Evolutionary conservation across 2,797 vertebrate species (phyloP), one percentile per base, ranked within the genome.

Genomic region (Otolemur crassicaudatus): DNA sequence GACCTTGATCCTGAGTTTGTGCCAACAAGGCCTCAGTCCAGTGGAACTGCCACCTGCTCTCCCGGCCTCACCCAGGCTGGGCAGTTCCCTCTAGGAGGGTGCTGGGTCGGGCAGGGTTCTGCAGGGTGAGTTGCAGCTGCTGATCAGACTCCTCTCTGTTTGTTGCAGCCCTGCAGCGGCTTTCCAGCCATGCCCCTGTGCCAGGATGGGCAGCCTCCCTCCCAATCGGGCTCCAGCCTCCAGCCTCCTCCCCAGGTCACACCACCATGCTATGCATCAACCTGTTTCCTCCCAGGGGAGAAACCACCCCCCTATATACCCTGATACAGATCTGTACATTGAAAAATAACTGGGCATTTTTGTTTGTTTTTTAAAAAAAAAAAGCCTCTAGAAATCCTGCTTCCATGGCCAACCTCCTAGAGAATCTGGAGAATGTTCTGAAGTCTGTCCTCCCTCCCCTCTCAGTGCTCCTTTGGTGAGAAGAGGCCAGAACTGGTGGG

Each of bases 271-370:
- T 99, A 99, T 6, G 97, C 98, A 65, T 98, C 99, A 0, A 94
- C 99, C 63, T 99, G 98, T 95, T 98, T 98, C 93, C 92, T 98
- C 97, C 98, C 99, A 16, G 99, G 99, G 75, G 99, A 99, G 98
- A 99, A 99, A 94, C 99, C 99, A 43, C 99, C 99, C 17, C 99
- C 99, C 0, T 99, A 99, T 0, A 98, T 99, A 83, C 99, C 99
- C 56, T 99, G 99, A 98, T 83, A 14, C 13, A n/a, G 70, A 67
- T 8, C 6, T 70, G 84, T 58, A 79, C 86, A 11, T 23, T 91
- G 58, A 90, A 96, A 96, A 95, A 75, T 23, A 61, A 25, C 11
- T 17, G 9, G 46, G 22, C 12, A 63, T 58, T 23, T 58, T 29
- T 31, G 5, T 65, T 31, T 65, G 17, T 61, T 73, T 80, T 7